These are phyloP conservation scores for Drosophila sechellia DNA, from an alignment of 1,140 invertebrate species.

Conservation along the genomic window DNA sequence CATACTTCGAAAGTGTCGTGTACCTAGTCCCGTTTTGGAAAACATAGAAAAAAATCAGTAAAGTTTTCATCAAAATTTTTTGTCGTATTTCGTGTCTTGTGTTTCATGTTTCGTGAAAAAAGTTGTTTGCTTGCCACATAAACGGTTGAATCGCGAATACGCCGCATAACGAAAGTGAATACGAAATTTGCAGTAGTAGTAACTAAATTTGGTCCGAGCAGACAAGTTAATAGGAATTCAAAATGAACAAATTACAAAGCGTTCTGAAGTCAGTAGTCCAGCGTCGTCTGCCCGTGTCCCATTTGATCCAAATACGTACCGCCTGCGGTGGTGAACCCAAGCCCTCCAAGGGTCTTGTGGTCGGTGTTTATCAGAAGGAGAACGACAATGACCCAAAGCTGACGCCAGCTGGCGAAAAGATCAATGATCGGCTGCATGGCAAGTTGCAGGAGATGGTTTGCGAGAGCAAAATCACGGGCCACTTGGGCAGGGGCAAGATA, in stretches of 20 bases:
- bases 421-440: constrained; percentile 68
- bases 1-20: constrained; percentile 14
- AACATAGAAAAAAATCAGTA: constrained; percentile 8
- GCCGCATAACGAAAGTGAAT: neutral
- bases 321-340: constrained; percentile 10
- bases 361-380: constrained; percentile 78
- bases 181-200: constrained; percentile 8
- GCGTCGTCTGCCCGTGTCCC: neutral
- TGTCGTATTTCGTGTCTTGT: constrained; percentile 4
- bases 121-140: neutral
- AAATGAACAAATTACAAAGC: constrained; percentile 25
- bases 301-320: constrained; percentile 24
- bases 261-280: constrained; percentile 1
- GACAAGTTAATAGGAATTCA: neutral
- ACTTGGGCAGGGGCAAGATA: constrained; percentile 85
- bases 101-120: constrained; percentile 13
- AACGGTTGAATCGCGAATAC: neutral
- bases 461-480: constrained; percentile 62
- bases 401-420: constrained; percentile 57
- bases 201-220: constrained; percentile 14
- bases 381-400: constrained; percentile 56
- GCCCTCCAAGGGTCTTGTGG: constrained; percentile 60
- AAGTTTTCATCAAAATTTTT: constrained; percentile 26
- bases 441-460: constrained; percentile 60
- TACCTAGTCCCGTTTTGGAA: constrained; percentile 11